Evolutionary conservation across 1,140 invertebrate species (phyloP).

Genomic region (Eueides isabella): DNA sequence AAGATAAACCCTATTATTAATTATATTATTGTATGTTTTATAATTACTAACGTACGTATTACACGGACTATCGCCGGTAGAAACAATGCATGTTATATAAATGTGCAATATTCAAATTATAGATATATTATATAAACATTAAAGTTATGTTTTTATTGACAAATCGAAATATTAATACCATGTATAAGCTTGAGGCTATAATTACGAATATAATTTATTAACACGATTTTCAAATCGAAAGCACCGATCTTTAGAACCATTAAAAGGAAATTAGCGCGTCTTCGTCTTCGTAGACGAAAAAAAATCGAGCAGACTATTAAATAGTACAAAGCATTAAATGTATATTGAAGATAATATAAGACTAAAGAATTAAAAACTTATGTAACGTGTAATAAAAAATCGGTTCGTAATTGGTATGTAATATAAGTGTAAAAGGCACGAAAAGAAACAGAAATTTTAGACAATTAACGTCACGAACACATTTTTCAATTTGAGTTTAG

Average conservation of each 20-base stretch:
- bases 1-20: background rate
- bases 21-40: background rate
- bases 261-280: background rate
- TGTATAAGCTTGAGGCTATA: background rate
- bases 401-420: background rate
- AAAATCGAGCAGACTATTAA: background rate
- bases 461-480: constrained; percentile 29
- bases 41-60: background rate
- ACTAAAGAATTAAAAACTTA: background rate
- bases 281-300: background rate
- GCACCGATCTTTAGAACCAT: background rate
- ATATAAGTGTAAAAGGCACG: constrained; percentile 17
- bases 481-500: constrained; percentile 10
- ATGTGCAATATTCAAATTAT: background rate
- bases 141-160: background rate
- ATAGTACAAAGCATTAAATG: background rate
- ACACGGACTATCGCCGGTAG: background rate
- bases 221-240: too few relatives aligned
- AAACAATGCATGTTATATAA: background rate
- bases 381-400: background rate
- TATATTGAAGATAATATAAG: background rate
- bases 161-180: background rate
- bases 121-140: background rate
- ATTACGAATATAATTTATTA: background rate
- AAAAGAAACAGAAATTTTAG: constrained; percentile 16